Evolutionary conservation across 2,113 vertebrate genomes (phyloP).

Genomic region (Antigone vipio): DNA sequence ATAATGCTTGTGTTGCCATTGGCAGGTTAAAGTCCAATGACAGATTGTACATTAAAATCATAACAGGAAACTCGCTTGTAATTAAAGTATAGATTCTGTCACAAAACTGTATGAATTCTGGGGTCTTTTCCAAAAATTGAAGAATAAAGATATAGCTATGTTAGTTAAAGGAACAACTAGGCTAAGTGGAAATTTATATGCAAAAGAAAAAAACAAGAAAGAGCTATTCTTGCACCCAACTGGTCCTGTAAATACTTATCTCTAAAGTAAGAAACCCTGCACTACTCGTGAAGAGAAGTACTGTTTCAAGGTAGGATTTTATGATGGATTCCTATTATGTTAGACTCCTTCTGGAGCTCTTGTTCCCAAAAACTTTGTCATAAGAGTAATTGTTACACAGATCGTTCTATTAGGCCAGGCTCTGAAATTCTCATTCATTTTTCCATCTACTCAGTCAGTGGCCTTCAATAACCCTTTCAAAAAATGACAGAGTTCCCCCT

Average conservation of each 20-base stretch:
- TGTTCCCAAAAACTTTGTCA: neutral
- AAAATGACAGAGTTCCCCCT: neutral
- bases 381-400: neutral
- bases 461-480: slow-evolving; percentile 25
- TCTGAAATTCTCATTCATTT: slow-evolving; percentile 12
- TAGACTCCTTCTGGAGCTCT: neutral
- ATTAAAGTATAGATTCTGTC: neutral
- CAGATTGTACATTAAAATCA: neutral
- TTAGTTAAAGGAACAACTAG: neutral
- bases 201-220: neutral
- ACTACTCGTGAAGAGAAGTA: neutral
- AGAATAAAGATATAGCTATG: neutral
- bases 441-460: neutral
- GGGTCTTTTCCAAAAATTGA: neutral
- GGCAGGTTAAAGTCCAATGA: neutral
- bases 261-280: neutral
- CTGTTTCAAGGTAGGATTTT: neutral
- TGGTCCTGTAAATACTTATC: neutral
- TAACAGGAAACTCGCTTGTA: neutral
- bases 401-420: neutral
- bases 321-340: neutral
- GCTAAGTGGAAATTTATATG: neutral
- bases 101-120: neutral
- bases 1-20: neutral
- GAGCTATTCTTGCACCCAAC: neutral